Evolutionary conservation across 2,113 vertebrate genomes (phyloP).

Genomic region (Mormyrus lacerda): DNA sequence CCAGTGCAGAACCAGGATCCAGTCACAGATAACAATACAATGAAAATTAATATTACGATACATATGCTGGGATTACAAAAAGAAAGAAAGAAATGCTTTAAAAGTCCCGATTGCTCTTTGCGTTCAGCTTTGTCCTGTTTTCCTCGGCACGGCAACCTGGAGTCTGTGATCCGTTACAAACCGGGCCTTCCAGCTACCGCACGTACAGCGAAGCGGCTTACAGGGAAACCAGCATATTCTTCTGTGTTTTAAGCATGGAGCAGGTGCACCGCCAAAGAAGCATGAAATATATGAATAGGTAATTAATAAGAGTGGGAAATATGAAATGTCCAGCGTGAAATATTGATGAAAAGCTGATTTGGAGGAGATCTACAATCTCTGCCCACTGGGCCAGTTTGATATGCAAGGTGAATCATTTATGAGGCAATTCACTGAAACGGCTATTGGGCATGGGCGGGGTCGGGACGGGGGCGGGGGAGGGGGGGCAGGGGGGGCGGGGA

Average conservation of each 20-base stretch:
- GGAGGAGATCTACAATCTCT: not conserved
- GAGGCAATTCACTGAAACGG: not conserved
- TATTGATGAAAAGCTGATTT: not conserved
- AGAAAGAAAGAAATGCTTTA: not conserved
- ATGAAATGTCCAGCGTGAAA: not conserved
- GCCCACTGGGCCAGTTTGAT: not conserved
- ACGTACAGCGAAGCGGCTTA: not conserved
- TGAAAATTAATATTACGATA: not conserved
- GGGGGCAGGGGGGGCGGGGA: not conserved
- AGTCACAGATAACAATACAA: not conserved
- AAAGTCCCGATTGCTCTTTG: not conserved
- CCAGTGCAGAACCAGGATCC: not conserved
- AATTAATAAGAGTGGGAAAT: not conserved
- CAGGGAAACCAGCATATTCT: not conserved
- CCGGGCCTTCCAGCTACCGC: not conserved
- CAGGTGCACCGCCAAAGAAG: not conserved
- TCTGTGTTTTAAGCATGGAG: not conserved
- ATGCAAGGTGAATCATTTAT: not conserved
- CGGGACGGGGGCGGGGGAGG: not conserved
- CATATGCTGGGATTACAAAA: not conserved
- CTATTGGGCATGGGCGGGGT: not conserved
- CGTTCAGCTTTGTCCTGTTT: not conserved
- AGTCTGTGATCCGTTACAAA: not conserved
- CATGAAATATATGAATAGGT: not conserved
- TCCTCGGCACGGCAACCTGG: not conserved